A percentile compares a stretch with the other conserved stretches of the same genome.
These are phyloP conservation scores for Tipula helvola DNA, from an alignment of 2,888 invertebrate species.

Conservation along the genomic window DNA sequence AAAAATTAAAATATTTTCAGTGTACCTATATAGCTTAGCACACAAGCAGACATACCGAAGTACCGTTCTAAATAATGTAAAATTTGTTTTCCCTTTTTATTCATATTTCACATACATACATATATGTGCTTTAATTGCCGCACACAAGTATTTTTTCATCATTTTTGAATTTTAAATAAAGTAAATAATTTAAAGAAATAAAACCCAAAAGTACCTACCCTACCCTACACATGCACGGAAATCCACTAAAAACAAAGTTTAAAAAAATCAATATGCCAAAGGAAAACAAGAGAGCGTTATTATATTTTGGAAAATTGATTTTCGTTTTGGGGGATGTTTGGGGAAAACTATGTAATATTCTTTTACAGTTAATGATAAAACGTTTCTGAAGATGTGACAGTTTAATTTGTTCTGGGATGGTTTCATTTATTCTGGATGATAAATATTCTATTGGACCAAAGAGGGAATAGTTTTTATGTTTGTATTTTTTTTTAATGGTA, in stretches of 20 bases:
- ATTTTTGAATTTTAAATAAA: no score
- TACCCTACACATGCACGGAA: not conserved
- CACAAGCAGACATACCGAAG: not conserved
- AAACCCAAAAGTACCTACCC: not conserved
- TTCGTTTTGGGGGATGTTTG: not conserved
- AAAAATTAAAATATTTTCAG: not conserved
- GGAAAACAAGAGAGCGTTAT: not conserved
- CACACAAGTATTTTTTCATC: not conserved
- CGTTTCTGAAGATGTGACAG: not conserved
- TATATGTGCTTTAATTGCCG: not conserved
- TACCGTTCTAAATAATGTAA: not conserved
- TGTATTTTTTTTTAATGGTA: no score
- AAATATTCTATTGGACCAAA: not conserved
- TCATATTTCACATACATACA: not conserved
- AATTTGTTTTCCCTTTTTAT: not conserved
- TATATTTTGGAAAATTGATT: not conserved
- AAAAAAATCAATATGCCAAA: not conserved
- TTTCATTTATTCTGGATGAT: not conserved
- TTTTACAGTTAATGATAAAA: not conserved
- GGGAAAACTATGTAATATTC: not conserved
- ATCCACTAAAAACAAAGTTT: not conserved
- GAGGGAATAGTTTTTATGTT: no score
- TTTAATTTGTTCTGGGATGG: not conserved
- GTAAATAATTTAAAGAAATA: not conserved
- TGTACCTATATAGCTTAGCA: not conserved